phyloP scores from a whole-genome alignment of 2,888 invertebrate species.

The Rhaphigaster nebulosa region DNA sequence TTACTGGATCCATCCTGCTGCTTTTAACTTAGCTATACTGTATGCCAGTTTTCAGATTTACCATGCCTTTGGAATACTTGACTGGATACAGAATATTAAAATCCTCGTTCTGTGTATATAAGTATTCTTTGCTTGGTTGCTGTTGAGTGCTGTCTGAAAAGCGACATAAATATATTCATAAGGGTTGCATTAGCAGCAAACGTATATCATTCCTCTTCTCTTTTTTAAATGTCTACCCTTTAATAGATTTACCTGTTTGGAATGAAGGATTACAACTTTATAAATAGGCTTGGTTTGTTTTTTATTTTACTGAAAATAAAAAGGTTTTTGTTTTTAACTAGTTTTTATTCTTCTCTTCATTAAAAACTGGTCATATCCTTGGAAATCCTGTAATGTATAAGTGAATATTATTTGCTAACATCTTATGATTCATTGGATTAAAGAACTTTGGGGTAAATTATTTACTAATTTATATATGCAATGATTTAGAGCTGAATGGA shows the following conservation, averaged over 20 bases:
- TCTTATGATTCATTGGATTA: too few relatives aligned
- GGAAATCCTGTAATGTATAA: too few relatives aligned
- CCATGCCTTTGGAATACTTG: background rate
- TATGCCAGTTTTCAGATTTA: background rate
- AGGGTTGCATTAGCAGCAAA: constrained; percentile 5
- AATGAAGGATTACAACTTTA: background rate
- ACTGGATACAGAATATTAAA: background rate
- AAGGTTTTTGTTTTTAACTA: too few relatives aligned
- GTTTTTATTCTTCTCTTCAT: background rate
- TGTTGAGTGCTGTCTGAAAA: constrained; percentile 10
- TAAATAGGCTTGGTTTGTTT: background rate
- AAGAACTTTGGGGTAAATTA: too few relatives aligned
- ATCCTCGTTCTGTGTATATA: background rate
- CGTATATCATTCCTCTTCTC: background rate
- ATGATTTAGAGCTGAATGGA: too few relatives aligned
- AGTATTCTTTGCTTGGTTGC: constrained; percentile 1
- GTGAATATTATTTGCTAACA: too few relatives aligned
- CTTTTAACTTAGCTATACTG: background rate
- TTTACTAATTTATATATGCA: too few relatives aligned
- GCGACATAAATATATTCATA: constrained; percentile 28
- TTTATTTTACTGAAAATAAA: background rate
- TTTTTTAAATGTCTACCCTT: background rate
- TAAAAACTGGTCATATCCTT: too few relatives aligned
- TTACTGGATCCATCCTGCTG: background rate
- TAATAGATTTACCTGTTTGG: constrained; percentile 7